Evolutionary conservation across 64 coral and sea anemone species (phyloP).

Genomic region (Acropora yongei): DNA sequence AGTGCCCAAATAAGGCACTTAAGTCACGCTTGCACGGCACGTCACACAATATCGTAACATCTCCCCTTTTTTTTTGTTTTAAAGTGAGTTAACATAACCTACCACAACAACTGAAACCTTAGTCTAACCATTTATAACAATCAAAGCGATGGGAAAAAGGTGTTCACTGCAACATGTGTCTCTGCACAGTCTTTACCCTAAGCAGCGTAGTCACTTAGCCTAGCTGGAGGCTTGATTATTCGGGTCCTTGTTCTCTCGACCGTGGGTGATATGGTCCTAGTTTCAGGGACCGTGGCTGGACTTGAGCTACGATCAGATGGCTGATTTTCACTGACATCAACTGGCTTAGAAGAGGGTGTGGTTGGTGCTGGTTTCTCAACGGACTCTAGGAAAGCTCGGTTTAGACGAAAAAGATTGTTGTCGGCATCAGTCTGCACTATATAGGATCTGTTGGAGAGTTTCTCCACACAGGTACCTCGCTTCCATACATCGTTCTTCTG

Average conservation of each 20-base stretch:
- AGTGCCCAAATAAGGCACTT: too few species aligned
- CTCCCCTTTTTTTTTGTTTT: neutral
- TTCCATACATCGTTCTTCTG: constrained; percentile 54
- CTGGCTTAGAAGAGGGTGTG: neutral
- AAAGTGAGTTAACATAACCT: neutral
- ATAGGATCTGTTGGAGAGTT: constrained; percentile 74
- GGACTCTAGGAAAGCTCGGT: constrained; percentile 13
- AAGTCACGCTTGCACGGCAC: neutral
- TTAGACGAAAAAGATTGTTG: constrained; percentile 41
- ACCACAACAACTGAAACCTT: too few species aligned
- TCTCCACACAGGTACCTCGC: constrained; percentile 55
- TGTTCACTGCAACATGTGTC: too few species aligned
- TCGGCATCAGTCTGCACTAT: constrained; percentile 30
- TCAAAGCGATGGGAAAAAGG: too few species aligned
- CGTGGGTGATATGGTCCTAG: neutral
- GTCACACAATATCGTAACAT: neutral
- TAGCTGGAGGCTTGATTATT: too few species aligned
- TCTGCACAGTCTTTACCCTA: too few species aligned
- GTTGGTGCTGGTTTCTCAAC: constrained; percentile 10
- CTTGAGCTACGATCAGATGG: neutral
- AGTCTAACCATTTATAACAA: too few species aligned
- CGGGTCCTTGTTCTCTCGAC: neutral
- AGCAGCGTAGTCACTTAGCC: too few species aligned
- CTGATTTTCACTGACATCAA: neutral
- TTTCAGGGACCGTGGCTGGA: neutral